Evolutionary conservation across 2,888 invertebrate species (phyloP), one percentile per base, ranked within the genome.

Genomic region (Psylliodes chrysocephalus): DNA sequence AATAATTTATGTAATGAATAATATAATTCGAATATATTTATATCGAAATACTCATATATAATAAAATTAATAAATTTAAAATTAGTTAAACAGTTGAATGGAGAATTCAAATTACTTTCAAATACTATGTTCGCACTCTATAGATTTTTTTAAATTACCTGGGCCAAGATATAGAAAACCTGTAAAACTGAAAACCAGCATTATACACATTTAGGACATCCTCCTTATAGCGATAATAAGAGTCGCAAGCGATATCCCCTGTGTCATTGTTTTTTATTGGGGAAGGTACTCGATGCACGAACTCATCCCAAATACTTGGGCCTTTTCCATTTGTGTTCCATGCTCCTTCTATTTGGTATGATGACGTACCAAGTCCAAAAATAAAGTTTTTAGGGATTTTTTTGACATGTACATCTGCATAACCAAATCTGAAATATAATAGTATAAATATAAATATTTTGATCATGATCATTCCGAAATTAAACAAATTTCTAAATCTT

Each of bases 231-330:
- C 82, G 85, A 78, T 90, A 87, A 78, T 90, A 91, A 14, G 89
- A 89, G 77, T 91, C 89, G 55, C 87, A 87, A 0, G 90, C 87
- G 0, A 88, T 80, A 73, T 90, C 89, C 0, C 86, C 90, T 54
- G 86, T 90, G 0, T 85, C 47, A n/a, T 40, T 57, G 10, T 57
- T 49, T 10, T 15, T 5, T 5, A 59, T 42, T 3, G 25, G 30
- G 12, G 52, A 15, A 1, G 63, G 42, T 22, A 59, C n/a, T 15
- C 42, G 18, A 49, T 67, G 69, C 15, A 40, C 12, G 19, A 59
- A 55, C 14, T 12, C 18, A 10, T 69, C 69, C 69, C 69, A 69
- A 14, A 68, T 69, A 47, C 59, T 73, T 70, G 86, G 86, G 0
- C 86, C 85, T 82, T 89, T 89, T 10, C 86, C 89, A 33, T 67